Evolutionary conservation across 2,113 vertebrate species (phyloP).

Genomic region (Rattus norvegicus): DNA sequence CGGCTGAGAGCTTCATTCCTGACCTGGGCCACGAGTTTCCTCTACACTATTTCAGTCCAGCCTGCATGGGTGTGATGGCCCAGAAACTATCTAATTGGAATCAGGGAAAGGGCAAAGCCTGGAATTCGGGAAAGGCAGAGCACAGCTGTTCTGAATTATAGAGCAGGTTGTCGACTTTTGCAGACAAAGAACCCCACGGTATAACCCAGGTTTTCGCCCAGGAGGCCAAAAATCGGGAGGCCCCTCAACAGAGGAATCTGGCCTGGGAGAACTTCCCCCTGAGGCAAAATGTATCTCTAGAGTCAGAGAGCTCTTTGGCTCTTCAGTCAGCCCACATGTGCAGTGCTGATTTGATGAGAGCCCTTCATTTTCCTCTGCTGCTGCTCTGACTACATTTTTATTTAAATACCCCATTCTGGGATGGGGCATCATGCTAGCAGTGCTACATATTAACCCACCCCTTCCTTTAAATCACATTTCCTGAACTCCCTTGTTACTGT

Average conservation of each 20-base stretch:
- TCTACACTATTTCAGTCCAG: constrained; percentile 45
- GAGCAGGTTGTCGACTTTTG: constrained; percentile 72
- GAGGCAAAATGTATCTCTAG: constrained; percentile 56
- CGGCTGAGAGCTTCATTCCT: constrained; percentile 38
- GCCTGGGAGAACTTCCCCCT: constrained; percentile 49
- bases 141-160: constrained; percentile 77
- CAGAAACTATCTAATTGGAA: constrained; percentile 72
- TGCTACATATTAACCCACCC: not conserved
- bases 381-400: not conserved
- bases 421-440: not conserved
- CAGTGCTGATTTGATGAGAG: constrained; percentile 5
- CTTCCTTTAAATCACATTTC: not conserved
- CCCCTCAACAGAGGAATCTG: constrained; percentile 7
- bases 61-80: constrained; percentile 64
- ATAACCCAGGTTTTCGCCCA: constrained; percentile 28
- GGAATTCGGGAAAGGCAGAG: constrained; percentile 70
- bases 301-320: constrained; percentile 53
- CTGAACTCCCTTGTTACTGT: not conserved
- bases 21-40: constrained; percentile 57
- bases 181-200: constrained; percentile 45
- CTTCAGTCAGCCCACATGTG: constrained; percentile 18
- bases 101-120: constrained; percentile 71
- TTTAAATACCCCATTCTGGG: not conserved
- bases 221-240: not conserved
- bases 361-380: constrained; percentile 30